These are phyloP conservation scores for Lycaon pictus DNA, from an alignment of 2,113 vertebrate genomes.

Conservation along the genomic window DNA sequence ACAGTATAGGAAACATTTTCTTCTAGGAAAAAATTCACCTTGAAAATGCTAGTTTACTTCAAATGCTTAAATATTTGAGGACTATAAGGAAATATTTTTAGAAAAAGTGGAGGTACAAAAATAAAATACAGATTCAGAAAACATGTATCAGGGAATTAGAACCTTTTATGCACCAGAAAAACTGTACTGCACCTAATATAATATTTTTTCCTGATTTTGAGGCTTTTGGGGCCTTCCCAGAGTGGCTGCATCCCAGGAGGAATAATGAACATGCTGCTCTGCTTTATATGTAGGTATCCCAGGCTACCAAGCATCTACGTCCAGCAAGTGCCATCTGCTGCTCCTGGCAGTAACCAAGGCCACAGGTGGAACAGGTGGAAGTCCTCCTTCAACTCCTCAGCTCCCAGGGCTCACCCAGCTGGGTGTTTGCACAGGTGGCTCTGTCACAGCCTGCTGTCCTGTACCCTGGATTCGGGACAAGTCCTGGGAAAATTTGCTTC, in stretches of 20 bases:
- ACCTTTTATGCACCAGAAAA: neutral
- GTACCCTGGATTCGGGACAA: neutral
- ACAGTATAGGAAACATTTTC: neutral
- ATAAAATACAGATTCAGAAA: neutral
- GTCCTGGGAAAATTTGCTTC: neutral
- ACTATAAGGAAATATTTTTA: neutral
- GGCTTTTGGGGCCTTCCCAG: neutral
- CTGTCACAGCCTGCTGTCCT: neutral
- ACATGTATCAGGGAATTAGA: neutral
- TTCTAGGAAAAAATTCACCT: slow-evolving; percentile 7
- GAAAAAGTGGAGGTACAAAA: slow-evolving; percentile 23
- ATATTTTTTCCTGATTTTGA: neutral
- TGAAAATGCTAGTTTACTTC: slow-evolving; percentile 28
- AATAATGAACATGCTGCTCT: neutral
- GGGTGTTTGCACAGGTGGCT: neutral
- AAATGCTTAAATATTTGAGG: slow-evolving; percentile 24
- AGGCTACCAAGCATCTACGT: neutral
- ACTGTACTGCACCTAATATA: neutral
- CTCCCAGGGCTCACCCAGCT: neutral
- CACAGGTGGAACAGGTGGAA: neutral
- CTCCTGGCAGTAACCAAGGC: slow-evolving; percentile 16
- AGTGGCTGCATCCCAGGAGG: neutral
- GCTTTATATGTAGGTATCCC: neutral
- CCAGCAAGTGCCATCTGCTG: slow-evolving; percentile 68
- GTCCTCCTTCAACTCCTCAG: neutral